phyloP scores from a whole-genome alignment of 2,113 vertebrate species.

The Rhadina sibilatrix region DNA sequence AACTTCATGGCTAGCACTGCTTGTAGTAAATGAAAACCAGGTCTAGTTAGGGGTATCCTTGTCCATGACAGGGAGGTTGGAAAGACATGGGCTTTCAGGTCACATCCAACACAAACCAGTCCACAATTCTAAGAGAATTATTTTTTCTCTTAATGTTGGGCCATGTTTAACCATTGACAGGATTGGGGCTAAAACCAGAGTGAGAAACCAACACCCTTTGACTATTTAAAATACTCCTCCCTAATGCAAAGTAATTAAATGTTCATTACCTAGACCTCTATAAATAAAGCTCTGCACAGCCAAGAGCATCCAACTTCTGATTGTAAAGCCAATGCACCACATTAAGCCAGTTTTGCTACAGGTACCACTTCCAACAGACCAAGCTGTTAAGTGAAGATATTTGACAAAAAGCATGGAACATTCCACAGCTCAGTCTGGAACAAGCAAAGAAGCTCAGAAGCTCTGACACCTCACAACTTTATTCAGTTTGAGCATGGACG shows the following conservation, averaged over 20 bases:
- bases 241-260: background rate
- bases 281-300: background rate
- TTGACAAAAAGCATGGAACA: background rate
- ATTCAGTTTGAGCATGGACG: background rate
- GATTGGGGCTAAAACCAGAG: background rate
- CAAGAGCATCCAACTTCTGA: background rate
- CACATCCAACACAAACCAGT: background rate
- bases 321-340: background rate
- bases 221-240: background rate
- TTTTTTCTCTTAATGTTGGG: background rate
- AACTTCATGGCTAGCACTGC: background rate
- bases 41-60: background rate
- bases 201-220: background rate
- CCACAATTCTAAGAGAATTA: background rate
- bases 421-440: background rate
- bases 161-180: background rate
- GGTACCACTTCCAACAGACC: background rate
- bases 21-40: background rate
- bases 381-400: background rate
- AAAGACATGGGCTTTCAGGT: background rate
- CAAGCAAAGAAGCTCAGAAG: background rate
- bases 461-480: background rate
- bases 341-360: background rate
- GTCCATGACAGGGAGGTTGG: background rate
- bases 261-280: background rate